Base-by-base conservation (phyloP, 2,797 vertebrate species). In the Phoeniculus purpureus region DNA sequence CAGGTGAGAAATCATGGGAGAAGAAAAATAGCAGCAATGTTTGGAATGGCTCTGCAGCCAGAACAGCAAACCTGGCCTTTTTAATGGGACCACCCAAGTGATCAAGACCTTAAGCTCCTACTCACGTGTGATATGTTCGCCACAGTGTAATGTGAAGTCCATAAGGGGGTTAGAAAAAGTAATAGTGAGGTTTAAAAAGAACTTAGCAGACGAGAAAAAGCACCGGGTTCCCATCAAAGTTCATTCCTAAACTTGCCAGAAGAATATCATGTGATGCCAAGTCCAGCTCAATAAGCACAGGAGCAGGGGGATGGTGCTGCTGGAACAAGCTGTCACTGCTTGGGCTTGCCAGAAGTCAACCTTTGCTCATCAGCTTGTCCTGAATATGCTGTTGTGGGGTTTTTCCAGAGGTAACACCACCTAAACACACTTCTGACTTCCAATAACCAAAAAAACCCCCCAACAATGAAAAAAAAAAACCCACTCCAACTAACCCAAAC, bases 41-140 rank as follows among this genome's bases (percentile, higher is more conserved):
- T 96, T 87, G 74, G 85, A 91, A 94, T 79, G 71, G 85, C 61
- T 91, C 66, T 80, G 85, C 43, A 92, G 87, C 80, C 84, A 93
- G 89, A 50, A 60, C 10, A 85, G 72, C 75, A 92, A 91, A 96
- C 54, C 75, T 89, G 81, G 59, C 61, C 54, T 56, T 91, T 94
- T 83, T 92, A 90, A 86, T 79, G 34, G 48, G 83, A 94, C 91
- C 92, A 95, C 85, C 80, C 91, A 94, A 89, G 85, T 34, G 15
- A 87, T 60, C 47, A 78, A 86, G 73, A 89, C 79, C 43, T 78
- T 83, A 94, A 94, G 52, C 79, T 78, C 55, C 87, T 89, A 87
- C 45, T 95, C 89, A 92, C 10, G 9, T 94, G 78, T 79, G 78
- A 29, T 90, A 6, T 52, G 40, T 34, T 91, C 82, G 27, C 15